A percentile compares a stretch with the other conserved stretches of the same genome.
These are phyloP conservation scores for Dreissena polymorpha DNA, from an alignment of 1,140 invertebrate genomes.

Conservation along the genomic window DNA sequence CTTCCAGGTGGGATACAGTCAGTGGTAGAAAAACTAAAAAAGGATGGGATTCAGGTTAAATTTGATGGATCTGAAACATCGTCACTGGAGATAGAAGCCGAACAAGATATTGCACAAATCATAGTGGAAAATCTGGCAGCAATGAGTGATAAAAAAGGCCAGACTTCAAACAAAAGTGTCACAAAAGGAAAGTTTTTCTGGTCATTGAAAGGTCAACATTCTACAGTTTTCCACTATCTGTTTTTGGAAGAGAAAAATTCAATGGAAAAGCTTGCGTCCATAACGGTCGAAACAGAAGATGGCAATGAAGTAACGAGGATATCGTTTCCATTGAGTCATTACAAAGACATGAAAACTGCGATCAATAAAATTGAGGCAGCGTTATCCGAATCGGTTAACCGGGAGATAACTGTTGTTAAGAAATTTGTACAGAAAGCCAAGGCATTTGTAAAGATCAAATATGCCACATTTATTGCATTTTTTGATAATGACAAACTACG, in stretches of 20 bases:
- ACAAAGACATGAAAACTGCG: background rate
- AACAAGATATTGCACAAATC: background rate
- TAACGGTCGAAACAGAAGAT: too few species aligned
- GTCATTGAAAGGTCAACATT: background rate
- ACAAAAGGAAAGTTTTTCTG: background rate
- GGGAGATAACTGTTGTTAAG: background rate
- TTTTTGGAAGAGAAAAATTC: slow-evolving; percentile 1
- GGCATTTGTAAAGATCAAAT: background rate
- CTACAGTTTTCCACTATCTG: background rate
- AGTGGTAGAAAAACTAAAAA: background rate
- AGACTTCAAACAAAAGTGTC: background rate
- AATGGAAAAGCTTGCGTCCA: too few species aligned
- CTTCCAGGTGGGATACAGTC: slow-evolving; percentile 2
- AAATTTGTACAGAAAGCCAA: background rate
- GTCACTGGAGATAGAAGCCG: background rate
- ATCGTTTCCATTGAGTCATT: background rate
- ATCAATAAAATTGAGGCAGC: background rate
- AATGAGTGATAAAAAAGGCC: background rate
- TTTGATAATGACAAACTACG: background rate
- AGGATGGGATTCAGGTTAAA: background rate
- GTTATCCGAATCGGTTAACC: background rate
- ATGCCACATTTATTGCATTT: background rate
- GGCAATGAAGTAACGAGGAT: too few species aligned
- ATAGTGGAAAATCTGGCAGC: background rate
- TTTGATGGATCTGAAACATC: background rate